Evolutionary conservation across 2,888 invertebrate genomes (phyloP), one percentile per base, ranked within the genome.

Genomic region (Coecobrya sp.): DNA sequence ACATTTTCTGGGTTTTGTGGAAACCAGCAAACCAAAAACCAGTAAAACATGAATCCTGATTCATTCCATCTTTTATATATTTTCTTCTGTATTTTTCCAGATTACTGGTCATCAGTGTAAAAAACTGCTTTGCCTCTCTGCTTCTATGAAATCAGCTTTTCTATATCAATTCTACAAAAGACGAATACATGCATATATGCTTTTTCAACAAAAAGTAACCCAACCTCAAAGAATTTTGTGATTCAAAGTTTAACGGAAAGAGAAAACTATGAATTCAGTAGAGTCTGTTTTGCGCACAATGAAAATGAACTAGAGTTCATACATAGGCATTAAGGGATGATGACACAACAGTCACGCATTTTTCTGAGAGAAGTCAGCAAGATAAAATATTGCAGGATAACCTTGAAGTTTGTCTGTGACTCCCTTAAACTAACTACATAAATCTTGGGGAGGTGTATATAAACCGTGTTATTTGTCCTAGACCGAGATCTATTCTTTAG

Each of bases 311-410:
- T 59, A 19, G 59, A 59, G 19, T 59, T 59, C 59, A 59, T 59
- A 19, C 19, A 19, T 59, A 59, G 59, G 59, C 19, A 59, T 59
- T n/a, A 1, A 59, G 59, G 2, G 4, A 2, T 27, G 65, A 27
- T 65, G 65, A 65, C 65, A 65, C 25, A 4, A 27, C 25, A 22
- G n/a, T 65, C 27, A 65, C 27, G 19, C 27, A 27, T 19, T 19
- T 59, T 11, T 2, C 22, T 59, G 7, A 27, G 27, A 27, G 27
- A 65, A 27, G 25, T 25, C 65, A 65, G 19, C 19, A 2, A 13
- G 27, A 65, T 65, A 65, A 65, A 65, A 65, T 65, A 65, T 65
- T 65, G 65, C 65, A 65, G 11, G 25, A 59, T 16, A 59, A 22
- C 59, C 59, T 19, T 52, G 16, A 59, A 19, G 59, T 59, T 22